Percentiles rank a stretch among this genome's conserved stretches.
Conservation (phyloP, 2,113 vertebrate species). For the Ctenodactylus gundi region DNA sequence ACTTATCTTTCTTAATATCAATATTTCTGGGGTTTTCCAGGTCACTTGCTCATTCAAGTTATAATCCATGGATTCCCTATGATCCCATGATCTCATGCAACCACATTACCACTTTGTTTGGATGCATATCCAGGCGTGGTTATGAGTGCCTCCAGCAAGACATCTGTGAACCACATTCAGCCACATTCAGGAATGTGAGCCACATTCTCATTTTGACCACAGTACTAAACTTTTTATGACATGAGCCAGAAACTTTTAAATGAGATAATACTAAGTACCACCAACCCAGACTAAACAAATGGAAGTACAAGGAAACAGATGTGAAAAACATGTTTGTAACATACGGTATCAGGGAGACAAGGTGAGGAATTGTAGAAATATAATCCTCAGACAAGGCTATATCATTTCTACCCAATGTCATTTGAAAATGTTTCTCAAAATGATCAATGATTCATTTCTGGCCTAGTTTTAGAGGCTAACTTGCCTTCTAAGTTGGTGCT, state of each 20-base stretch:
- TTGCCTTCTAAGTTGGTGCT: background rate
- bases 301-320: background rate
- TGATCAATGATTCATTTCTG: background rate
- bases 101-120: background rate
- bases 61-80: background rate
- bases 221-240: background rate
- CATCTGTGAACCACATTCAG: background rate
- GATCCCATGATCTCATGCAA: background rate
- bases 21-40: background rate
- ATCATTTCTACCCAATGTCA: background rate
- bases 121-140: background rate
- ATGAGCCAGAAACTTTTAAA: background rate
- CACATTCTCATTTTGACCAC: background rate
- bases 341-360: background rate
- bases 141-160: background rate
- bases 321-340: background rate
- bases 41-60: background rate
- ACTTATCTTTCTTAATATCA: background rate
- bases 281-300: background rate
- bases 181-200: no score
- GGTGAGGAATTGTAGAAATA: background rate
- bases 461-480: background rate
- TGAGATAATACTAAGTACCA: background rate
- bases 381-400: no score
- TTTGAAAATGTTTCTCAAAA: background rate